Evolutionary conservation across 2,888 invertebrate genomes (phyloP).

Genomic region (Acleris laterana): DNA sequence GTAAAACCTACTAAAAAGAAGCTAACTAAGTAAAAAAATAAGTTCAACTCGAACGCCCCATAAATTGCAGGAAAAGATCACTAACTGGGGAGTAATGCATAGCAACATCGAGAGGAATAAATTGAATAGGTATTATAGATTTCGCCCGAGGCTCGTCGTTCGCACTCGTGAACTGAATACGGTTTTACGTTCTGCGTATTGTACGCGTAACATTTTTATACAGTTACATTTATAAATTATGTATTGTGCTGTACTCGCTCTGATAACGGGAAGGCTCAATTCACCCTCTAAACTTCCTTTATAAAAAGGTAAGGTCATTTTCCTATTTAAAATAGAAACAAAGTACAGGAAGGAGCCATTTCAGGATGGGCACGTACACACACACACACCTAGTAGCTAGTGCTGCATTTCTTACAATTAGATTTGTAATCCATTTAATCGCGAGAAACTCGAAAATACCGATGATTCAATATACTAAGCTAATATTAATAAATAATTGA

Average conservation of each 20-base stretch:
- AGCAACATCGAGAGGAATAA: slow-evolving; percentile 36
- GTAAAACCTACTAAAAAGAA: neutral
- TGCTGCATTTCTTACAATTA: too few species aligned
- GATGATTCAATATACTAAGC: too few species aligned
- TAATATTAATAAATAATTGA: too few species aligned
- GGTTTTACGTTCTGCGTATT: slow-evolving; percentile 18
- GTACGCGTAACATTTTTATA: slow-evolving; percentile 11
- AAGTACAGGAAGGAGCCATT: neutral
- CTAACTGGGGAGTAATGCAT: slow-evolving; percentile 32
- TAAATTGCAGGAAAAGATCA: slow-evolving; percentile 12
- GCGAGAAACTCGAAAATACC: too few species aligned
- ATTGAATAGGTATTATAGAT: slow-evolving; percentile 42
- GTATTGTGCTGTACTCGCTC: too few species aligned
- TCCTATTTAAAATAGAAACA: neutral
- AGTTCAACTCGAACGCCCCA: neutral
- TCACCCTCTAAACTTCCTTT: too few species aligned
- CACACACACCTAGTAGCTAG: too few species aligned
- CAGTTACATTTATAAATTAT: neutral
- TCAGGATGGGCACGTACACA: too few species aligned
- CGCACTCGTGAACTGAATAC: slow-evolving; percentile 38
- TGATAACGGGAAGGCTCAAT: too few species aligned
- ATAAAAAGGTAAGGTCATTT: too few species aligned
- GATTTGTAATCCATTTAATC: too few species aligned
- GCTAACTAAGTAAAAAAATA: too few species aligned
- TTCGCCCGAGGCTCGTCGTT: slow-evolving; percentile 27